Evolutionary conservation across 2,797 vertebrate genomes (phyloP), one percentile per base, ranked within the genome.

Genomic region (Aphelocoma californica): DNA sequence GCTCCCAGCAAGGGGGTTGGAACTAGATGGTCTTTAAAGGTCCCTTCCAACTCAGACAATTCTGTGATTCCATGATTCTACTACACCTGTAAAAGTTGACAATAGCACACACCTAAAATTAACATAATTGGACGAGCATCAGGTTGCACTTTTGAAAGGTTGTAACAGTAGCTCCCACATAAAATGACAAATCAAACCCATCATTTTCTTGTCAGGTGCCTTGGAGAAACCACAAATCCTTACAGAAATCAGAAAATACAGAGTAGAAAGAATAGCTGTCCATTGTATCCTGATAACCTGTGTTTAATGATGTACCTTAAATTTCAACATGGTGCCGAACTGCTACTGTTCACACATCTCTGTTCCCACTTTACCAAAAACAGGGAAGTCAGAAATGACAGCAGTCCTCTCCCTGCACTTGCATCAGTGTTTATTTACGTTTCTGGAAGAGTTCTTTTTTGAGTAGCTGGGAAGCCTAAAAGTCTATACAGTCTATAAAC

Each of bases 401-500:
- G 48, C 62, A 47, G 78, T 78, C 67, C 74, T 36, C 36, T 74
- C 91, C 57, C 78, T 14, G 75, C 62, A 18, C 78, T 45, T 45
- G 83, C 90, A 94, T 94, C 95, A 70, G 14, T 21, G 65, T 86
- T 93, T 90, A 61, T 94, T 95, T 92, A 86, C 69, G 5, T 88
- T 81, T 83, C 91, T 91, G 95, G 83, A 77, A 62, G n/a, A 15
- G 12, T 7, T 58, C 17, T 44, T 51, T 18, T 56, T 47, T 4
- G 56, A 81, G 73, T 75, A 65, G 75, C 77, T 77, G 36, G 69
- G 60, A 56, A 38, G 28, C 8, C 32, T 47, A n/a, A 65, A 70
- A 38, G 56, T 58, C 71, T 29, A 45, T 45, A 44, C 45, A 48
- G 81, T 42, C 78, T 62, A 3, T 62, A 3, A 42, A 65, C 47